These are phyloP conservation scores for Phanerotoma sp. DNA, from an alignment of 2,888 invertebrate species.

Conservation along the genomic window DNA sequence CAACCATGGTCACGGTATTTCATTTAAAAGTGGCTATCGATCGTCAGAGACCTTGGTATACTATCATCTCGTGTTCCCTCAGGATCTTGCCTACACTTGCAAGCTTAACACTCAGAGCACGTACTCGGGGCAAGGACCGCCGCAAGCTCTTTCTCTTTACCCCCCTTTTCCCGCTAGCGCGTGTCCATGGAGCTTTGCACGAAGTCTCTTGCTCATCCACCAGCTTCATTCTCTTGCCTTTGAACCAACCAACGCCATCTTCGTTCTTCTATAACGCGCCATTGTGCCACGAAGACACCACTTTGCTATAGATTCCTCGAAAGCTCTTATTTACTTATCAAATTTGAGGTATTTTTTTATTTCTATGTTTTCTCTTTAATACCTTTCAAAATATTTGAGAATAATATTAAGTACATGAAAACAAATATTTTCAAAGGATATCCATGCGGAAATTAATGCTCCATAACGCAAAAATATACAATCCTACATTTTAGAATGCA, in stretches of 20 bases:
- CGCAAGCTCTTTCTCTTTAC: slow-evolving; percentile 47
- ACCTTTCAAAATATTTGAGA: not conserved
- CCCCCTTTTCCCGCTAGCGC: too few species aligned
- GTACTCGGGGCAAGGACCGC: slow-evolving; percentile 58
- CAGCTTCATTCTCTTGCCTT: slow-evolving; percentile 28
- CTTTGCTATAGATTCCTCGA: slow-evolving; percentile 31
- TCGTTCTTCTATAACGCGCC: slow-evolving; percentile 45
- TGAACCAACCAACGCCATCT: slow-evolving; percentile 25
- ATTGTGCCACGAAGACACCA: slow-evolving; percentile 46
- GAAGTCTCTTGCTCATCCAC: slow-evolving; percentile 11
- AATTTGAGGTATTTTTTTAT: slow-evolving; percentile 7
- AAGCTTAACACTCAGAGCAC: slow-evolving; percentile 56
- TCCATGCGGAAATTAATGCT: too few species aligned
- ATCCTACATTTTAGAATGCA: too few species aligned
- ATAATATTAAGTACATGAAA: too few species aligned
- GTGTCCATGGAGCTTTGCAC: slow-evolving; percentile 23
- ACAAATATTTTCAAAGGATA: too few species aligned
- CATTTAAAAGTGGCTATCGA: slow-evolving; percentile 48
- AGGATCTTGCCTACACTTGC: slow-evolving; percentile 40
- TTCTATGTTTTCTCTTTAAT: too few species aligned
- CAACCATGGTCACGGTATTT: slow-evolving; percentile 22
- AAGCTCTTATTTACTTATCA: slow-evolving; percentile 20
- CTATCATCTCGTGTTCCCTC: slow-evolving; percentile 44
- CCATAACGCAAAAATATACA: too few species aligned
- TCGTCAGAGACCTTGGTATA: slow-evolving; percentile 56